Conservation (phyloP, 1,140 invertebrate species). For the Diabrotica undecimpunctata region DNA sequence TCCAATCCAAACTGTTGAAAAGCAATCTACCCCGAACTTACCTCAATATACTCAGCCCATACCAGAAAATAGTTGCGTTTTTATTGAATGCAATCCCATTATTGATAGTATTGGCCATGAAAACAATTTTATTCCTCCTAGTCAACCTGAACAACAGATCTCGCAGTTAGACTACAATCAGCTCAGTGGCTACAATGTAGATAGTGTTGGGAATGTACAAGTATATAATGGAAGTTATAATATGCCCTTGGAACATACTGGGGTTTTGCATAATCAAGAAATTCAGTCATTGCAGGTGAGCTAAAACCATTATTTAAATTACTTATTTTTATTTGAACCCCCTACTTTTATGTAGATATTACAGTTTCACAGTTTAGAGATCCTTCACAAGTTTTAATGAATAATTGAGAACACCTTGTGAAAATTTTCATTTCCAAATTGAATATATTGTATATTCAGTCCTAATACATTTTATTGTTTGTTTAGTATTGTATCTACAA, state of each 20-base stretch:
- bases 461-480: no score
- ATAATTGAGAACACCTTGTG: no score
- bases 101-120: conserved; percentile 14
- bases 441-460: no score
- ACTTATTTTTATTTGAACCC: not conserved
- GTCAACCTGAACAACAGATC: conserved; percentile 20
- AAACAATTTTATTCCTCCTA: conserved; percentile 10
- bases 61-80: conserved; percentile 17
- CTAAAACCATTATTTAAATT: not conserved
- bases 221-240: conserved; percentile 24
- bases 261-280: conserved; percentile 29
- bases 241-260: conserved; percentile 9
- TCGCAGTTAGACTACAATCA: conserved; percentile 37
- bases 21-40: conserved; percentile 4
- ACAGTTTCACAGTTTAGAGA: no score
- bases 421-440: no score
- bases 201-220: conserved; percentile 34
- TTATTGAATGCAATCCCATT: conserved; percentile 21
- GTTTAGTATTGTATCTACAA: no score
- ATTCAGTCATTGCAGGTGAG: conserved; percentile 20
- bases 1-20: conserved; percentile 21
- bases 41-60: conserved; percentile 13
- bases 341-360: no score
- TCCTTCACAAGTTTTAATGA: no score
- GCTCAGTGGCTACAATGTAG: conserved; percentile 32